phyloP scores from a whole-genome alignment of 2,113 vertebrate species.

The Gambusia affinis region DNA sequence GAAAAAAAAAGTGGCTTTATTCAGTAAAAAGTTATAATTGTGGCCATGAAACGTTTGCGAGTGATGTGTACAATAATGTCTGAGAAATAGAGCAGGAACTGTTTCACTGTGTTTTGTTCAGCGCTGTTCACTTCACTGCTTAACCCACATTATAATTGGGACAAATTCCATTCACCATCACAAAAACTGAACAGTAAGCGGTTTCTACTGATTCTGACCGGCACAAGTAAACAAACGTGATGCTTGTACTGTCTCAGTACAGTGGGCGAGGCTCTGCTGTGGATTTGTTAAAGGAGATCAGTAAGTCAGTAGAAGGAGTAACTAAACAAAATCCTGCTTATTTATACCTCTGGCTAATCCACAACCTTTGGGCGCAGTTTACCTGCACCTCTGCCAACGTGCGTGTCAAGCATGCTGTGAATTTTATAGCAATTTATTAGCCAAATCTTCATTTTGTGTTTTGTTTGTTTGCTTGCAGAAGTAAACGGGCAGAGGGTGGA shows the following conservation, averaged over 20 bases:
- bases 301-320: constrained; percentile 65
- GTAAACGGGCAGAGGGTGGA: constrained; percentile 77
- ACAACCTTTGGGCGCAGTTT: constrained; percentile 35
- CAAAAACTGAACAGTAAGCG: neutral
- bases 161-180: neutral
- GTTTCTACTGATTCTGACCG: neutral
- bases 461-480: constrained; percentile 34
- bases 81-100: neutral
- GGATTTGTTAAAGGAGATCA: constrained; percentile 70
- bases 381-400: constrained; percentile 42
- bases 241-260: neutral
- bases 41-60: neutral
- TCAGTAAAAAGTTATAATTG: neutral
- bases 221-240: constrained; percentile 40
- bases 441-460: neutral
- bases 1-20: neutral
- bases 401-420: constrained; percentile 26
- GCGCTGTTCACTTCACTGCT: too few species aligned
- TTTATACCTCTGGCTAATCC: constrained; percentile 72
- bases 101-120: neutral
- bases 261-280: constrained; percentile 19
- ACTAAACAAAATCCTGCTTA: constrained; percentile 65
- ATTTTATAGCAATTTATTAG: neutral
- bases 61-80: neutral
- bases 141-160: neutral